Evolutionary conservation across 2,797 vertebrate genomes (phyloP), one percentile per base, ranked within the genome.

Genomic region (Tenualosa ilisha): DNA sequence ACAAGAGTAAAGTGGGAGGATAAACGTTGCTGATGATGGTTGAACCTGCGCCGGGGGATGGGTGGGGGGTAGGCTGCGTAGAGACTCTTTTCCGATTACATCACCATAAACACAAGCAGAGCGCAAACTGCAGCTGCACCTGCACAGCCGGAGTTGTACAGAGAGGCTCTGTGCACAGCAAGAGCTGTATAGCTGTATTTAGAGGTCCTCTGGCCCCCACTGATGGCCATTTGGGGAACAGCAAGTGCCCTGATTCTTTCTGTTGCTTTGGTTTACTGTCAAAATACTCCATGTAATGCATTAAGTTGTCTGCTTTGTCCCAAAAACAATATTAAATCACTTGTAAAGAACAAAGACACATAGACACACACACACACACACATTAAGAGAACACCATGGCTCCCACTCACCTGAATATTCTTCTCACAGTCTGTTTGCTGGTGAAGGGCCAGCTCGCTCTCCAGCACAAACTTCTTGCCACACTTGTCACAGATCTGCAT

Each of bases 401-500:
- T 7, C 51, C 84, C 94, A 51, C 95, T 95, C 96, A 99, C 98
- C 98, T 99, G 98, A 91, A 99, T 99, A 93, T 99, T 99, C 95
- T 98, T 99, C 93, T 99, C 98, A 90, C 98, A 99, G 95, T 99
- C 98, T 1, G 98, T 99, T 94, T 99, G 98, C 95, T 99, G 98
- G 94, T 99, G 98, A 90, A 99, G 96, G 87, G 97, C 97, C 95
- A 99, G 96, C 95, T 99, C 98, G 86, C 97, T 99, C 96, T 99
- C 98, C 92, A 99, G 95, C 89, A 99, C 97, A 92, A 99, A 99
- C 94, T 99, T 99, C 94, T 99, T 99, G 89, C 98, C 98, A 72
- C 98, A 99, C 89, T 98, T 99, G 96, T 99, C 97, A 88, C 98
- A 99, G 91, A 99, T 99, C 95, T 99, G 98, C 98, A 99, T 99